Base-by-base conservation (phyloP, 2,888 invertebrate species). In the Archips crataeganus region DNA sequence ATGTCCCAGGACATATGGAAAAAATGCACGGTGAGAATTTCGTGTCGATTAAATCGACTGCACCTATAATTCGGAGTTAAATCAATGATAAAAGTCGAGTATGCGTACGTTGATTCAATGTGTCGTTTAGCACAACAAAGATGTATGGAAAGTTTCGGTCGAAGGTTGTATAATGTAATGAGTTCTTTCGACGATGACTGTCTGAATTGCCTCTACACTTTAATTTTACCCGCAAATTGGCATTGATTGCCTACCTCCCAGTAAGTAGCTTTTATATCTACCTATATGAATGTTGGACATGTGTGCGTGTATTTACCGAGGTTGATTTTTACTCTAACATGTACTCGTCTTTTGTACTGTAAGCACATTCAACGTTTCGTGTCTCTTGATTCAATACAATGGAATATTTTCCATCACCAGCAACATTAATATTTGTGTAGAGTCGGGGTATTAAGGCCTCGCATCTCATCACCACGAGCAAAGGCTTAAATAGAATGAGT, bases 41-140 rank as follows among this genome's bases (percentile, higher is more conserved):
- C 85, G 82, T 84, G 85, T 88, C 87, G 88, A 90, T 90, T 90
- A 86, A 85, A 90, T 86, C 84, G 81, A 82, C 84, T 83, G 84
- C 82, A 82, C 82, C 82, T 85, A 85, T 87, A 87, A 85, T 84
- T 86, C 70, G 57, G 57, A 74, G 71, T 71, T 70, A 74, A 74
- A 74, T 70, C 61, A 74, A 74, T 69, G 74, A 74, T 74, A 74
- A 74, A 74, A 74, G 65, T 74, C 74, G 74, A 74, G 69, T 69
- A 74, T 65, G 69, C 74, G 69, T 70, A 65, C 71, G 70, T 74
- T 76, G 76, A 77, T 76, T 77, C 73, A 69, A 77, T 73, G 76
- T 76, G 76, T 78, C 78, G 75, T 76, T 75, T 73, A 70, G 70
- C 70, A 77, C 75, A 77, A 75, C 74, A 76, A 76, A 74, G 69